Evolutionary conservation across 2,113 vertebrate species (phyloP).

Genomic region (Vimba vimba): DNA sequence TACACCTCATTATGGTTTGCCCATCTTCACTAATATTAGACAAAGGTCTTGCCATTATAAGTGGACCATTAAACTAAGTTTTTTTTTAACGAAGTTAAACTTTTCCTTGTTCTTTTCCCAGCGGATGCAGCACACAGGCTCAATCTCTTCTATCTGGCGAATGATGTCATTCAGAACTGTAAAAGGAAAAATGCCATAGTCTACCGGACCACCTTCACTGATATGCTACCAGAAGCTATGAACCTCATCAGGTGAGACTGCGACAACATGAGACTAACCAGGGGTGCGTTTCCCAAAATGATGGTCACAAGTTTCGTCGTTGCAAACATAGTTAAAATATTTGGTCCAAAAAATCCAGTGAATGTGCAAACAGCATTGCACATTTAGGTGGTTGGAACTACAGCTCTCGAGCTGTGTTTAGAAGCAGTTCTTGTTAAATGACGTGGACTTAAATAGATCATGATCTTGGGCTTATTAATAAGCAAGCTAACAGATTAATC

Average conservation of each 20-base stretch:
- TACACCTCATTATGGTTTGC: not conserved
- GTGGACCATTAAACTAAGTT: not conserved
- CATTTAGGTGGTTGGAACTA: no score
- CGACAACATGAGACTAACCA: no score
- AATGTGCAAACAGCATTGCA: no score
- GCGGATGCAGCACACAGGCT: conserved; percentile 88
- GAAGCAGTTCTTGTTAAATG: no score
- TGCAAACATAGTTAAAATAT: no score
- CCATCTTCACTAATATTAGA: not conserved
- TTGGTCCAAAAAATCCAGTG: no score
- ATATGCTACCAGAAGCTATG: conserved; percentile 91
- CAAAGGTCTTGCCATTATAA: not conserved
- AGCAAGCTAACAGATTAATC: no score
- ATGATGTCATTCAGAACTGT: conserved; percentile 98
- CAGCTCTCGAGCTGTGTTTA: no score
- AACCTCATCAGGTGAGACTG: conserved; percentile 88
- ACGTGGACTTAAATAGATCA: no score
- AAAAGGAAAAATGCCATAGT: conserved; percentile 94
- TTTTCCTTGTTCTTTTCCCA: conserved; percentile 60
- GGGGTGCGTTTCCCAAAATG: no score
- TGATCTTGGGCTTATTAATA: no score
- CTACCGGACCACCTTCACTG: conserved; percentile 91
- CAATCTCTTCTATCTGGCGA: conserved; percentile 95
- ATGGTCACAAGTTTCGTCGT: no score
- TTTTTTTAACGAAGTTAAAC: not conserved